These are phyloP conservation scores for Drosophila arawakana DNA, from an alignment of 1,140 invertebrate species.

Conservation along the genomic window DNA sequence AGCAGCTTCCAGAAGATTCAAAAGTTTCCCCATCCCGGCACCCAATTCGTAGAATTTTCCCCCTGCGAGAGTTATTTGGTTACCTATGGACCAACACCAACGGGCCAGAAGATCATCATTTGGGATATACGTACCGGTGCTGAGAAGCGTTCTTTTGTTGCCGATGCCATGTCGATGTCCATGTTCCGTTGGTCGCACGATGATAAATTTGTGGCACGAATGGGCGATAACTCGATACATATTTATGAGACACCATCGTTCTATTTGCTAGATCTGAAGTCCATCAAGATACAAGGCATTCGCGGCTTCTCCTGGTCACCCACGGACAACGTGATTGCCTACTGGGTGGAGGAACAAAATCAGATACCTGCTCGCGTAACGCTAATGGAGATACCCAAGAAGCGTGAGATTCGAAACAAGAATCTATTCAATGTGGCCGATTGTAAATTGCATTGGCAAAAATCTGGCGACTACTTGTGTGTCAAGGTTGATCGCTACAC, in stretches of 20 bases:
- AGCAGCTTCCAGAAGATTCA: slow-evolving; percentile 96
- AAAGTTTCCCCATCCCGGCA: slow-evolving; percentile 95
- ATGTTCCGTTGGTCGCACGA: slow-evolving; percentile 99
- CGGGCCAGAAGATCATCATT: slow-evolving; percentile 90
- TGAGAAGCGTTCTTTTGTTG: slow-evolving; percentile 95
- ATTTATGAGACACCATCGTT: slow-evolving; percentile 98
- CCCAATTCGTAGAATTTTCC: slow-evolving; percentile 98
- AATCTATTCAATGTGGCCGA: slow-evolving; percentile 99
- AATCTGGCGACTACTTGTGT: slow-evolving; percentile 95
- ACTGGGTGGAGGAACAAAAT: slow-evolving; percentile 99
- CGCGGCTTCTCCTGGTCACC: slow-evolving; percentile 99
- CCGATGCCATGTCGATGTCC: slow-evolving; percentile 93
- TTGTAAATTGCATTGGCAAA: slow-evolving; percentile 99
- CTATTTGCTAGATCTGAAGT: slow-evolving; percentile 96
- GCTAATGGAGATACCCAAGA: slow-evolving; percentile 93
- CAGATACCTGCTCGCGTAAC: slow-evolving; percentile 94
- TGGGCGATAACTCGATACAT: slow-evolving; percentile 93
- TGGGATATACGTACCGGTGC: slow-evolving; percentile 98
- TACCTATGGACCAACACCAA: slow-evolving; percentile 93
- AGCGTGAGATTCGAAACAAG: slow-evolving; percentile 96
- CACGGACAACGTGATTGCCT: slow-evolving; percentile 97
- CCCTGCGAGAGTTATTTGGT: slow-evolving; percentile 98
- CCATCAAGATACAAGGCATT: slow-evolving; percentile 96
- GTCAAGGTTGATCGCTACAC: slow-evolving; percentile 99
- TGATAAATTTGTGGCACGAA: slow-evolving; percentile 97